These are phyloP conservation scores for Gadus chalcogrammus DNA, from an alignment of 2,113 vertebrate genomes.

Conservation along the genomic window DNA sequence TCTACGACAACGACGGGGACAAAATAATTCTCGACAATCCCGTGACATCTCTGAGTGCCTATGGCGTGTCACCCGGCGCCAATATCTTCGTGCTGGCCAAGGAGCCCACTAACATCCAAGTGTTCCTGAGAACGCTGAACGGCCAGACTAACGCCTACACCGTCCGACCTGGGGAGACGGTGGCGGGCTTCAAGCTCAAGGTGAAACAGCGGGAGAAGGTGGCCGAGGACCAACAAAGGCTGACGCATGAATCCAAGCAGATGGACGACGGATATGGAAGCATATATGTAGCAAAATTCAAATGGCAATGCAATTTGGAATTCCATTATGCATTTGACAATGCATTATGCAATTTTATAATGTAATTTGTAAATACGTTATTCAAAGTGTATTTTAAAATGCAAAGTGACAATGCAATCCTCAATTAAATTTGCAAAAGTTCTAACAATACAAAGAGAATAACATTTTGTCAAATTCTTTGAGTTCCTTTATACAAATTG, in stretches of 20 bases:
- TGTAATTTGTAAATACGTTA: too few species aligned
- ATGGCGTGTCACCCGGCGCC: constrained; percentile 43
- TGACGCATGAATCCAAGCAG: constrained; percentile 43
- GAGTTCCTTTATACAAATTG: too few species aligned
- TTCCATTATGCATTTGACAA: too few species aligned
- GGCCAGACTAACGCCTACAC: constrained; percentile 38
- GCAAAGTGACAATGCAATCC: too few species aligned
- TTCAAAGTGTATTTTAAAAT: too few species aligned
- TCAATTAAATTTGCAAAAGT: too few species aligned
- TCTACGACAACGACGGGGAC: constrained; percentile 30
- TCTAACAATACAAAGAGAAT: too few species aligned
- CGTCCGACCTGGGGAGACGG: constrained; percentile 33
- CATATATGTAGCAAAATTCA: too few species aligned
- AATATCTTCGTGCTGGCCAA: constrained; percentile 54
- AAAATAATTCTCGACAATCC: constrained; percentile 31
- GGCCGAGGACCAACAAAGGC: constrained; percentile 53
- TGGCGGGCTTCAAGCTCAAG: constrained; percentile 42
- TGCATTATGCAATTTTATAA: too few species aligned
- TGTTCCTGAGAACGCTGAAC: constrained; percentile 59
- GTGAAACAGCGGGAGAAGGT: constrained; percentile 40
- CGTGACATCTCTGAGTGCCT: constrained; percentile 8
- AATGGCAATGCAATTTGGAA: too few species aligned
- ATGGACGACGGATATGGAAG: constrained; percentile 33
- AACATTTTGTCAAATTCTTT: too few species aligned
- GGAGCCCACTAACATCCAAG: constrained; percentile 37